phyloP scores from a whole-genome alignment of 2,888 invertebrate species.

The Pristionchus exspectatus region DNA sequence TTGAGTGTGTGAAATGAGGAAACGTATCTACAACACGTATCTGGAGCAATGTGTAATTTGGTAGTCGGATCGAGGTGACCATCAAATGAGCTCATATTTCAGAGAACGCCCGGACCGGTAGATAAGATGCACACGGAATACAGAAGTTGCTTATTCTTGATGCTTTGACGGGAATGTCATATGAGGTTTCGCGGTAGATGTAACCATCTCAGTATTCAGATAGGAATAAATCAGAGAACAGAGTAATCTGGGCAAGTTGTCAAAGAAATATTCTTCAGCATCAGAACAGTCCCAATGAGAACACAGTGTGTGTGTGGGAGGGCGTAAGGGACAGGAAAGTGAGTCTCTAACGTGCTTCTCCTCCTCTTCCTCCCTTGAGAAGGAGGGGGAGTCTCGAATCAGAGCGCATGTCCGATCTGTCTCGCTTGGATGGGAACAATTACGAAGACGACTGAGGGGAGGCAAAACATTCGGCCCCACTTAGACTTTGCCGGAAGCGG shows the following conservation, averaged over 20 bases:
- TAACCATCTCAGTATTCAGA: too few relatives aligned
- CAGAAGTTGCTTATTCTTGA: too few relatives aligned
- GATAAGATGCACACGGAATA: neutral
- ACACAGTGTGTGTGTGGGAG: neutral
- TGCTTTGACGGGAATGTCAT: too few relatives aligned
- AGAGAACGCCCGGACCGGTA: neutral
- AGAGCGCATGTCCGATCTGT: conserved; percentile 30
- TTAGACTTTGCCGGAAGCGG: neutral
- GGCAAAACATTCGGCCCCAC: neutral
- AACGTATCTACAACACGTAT: neutral
- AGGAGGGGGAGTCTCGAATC: conserved; percentile 4
- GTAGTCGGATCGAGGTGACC: neutral
- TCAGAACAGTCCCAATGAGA: neutral
- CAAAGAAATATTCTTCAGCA: too few relatives aligned
- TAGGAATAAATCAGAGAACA: too few relatives aligned
- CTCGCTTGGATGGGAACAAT: conserved; percentile 27
- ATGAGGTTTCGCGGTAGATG: too few relatives aligned
- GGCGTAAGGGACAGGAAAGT: neutral
- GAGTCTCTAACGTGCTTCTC: neutral
- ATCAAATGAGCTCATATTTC: neutral
- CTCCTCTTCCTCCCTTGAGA: neutral
- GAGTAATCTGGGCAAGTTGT: too few relatives aligned
- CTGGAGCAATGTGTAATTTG: neutral
- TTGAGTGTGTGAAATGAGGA: neutral
- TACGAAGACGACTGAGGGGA: neutral